phyloP scores from a whole-genome alignment of 2,797 vertebrate genomes.

The Xiphophorus birchmanni region DNA sequence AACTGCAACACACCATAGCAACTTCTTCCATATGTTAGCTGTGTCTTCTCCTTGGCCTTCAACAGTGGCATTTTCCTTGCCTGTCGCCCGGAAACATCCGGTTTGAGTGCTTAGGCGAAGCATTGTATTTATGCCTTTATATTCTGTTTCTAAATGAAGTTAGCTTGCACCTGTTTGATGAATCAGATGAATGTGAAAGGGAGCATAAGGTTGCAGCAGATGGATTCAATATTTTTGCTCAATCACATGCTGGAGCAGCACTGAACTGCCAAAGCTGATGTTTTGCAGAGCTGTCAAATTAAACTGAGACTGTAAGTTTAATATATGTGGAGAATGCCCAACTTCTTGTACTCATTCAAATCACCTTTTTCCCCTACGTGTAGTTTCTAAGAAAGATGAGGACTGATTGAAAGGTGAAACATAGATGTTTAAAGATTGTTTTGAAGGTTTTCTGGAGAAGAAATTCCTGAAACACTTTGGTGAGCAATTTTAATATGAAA shows the following conservation, averaged over 20 bases:
- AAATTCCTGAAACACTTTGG: not conserved
- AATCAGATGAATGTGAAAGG: not conserved
- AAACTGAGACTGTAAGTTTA: not conserved
- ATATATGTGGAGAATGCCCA: not conserved
- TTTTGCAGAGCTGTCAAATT: not conserved
- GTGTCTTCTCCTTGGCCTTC: not conserved
- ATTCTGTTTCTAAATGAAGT: not conserved
- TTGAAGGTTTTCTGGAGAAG: not conserved
- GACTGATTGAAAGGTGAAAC: not conserved
- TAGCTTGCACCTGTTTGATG: not conserved
- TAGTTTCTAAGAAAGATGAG: not conserved
- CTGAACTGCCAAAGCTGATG: not conserved
- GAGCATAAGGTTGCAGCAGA: not conserved
- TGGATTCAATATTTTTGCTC: not conserved
- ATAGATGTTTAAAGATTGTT: not conserved
- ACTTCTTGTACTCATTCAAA: not conserved
- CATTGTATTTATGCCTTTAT: not conserved
- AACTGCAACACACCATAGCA: not conserved
- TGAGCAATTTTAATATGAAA: not conserved
- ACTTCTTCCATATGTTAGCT: not conserved
- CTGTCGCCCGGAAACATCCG: not conserved
- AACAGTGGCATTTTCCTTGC: not conserved
- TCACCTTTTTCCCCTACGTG: not conserved
- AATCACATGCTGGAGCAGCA: not conserved
- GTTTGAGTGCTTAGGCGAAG: not conserved